phyloP scores from a whole-genome alignment of 2,797 vertebrate genomes.

The Parambassis ranga region DNA sequence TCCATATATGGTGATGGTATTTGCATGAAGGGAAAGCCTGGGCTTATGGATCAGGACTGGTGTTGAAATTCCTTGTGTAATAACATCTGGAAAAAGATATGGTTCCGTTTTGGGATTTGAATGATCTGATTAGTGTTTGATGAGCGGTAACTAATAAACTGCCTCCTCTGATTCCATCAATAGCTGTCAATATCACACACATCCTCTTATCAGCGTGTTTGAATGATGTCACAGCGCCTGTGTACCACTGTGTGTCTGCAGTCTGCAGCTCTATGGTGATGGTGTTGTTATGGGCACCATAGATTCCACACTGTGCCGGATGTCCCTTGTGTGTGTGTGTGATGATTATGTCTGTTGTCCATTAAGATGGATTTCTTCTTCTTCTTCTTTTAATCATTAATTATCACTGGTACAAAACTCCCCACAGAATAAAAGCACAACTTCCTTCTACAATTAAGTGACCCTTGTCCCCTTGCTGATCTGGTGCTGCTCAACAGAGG shows the following conservation, averaged over 20 bases:
- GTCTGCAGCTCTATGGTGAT: slow-evolving; percentile 46
- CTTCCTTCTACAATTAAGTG: too few relatives aligned
- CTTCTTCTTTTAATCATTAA: too few relatives aligned
- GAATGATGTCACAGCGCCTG: slow-evolving; percentile 9
- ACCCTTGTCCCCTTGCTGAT: background rate
- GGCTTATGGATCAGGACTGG: slow-evolving; percentile 73
- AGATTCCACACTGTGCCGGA: slow-evolving; percentile 20
- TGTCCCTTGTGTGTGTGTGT: slow-evolving; percentile 28
- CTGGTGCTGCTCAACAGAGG: slow-evolving; percentile 3
- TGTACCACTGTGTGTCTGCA: slow-evolving; percentile 38
- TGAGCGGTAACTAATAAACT: slow-evolving; percentile 8
- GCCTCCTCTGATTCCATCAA: background rate
- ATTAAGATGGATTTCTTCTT: too few relatives aligned
- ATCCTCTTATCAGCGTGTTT: background rate
- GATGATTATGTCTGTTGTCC: too few relatives aligned
- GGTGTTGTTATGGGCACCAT: slow-evolving; percentile 57
- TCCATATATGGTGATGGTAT: slow-evolving; percentile 88
- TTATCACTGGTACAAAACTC: background rate
- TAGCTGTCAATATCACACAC: background rate
- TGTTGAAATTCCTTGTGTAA: slow-evolving; percentile 81
- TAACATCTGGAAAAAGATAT: slow-evolving; percentile 66
- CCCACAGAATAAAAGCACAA: too few relatives aligned
- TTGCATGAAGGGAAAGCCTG: slow-evolving; percentile 77
- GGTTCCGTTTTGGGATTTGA: slow-evolving; percentile 60
- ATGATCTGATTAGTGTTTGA: slow-evolving; percentile 1